Evolutionary conservation across 1,140 invertebrate genomes (phyloP).

Genomic region (Radopholus similis): DNA sequence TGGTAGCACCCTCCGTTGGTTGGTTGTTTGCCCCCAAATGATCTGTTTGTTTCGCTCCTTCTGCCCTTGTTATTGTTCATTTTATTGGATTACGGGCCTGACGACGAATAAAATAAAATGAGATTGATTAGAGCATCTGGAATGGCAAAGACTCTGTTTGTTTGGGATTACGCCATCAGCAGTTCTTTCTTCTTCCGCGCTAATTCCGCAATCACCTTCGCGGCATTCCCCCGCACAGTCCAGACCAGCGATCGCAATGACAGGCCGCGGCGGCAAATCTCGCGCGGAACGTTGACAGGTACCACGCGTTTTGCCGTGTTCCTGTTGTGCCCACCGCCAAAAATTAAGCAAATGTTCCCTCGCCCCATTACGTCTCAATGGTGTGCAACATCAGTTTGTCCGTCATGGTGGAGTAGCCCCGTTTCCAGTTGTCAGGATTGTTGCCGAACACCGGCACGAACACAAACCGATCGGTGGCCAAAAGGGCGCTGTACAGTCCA

Average conservation of each 20-base stretch:
- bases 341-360: background rate
- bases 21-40: background rate
- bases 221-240: constrained; percentile 33
- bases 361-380: constrained; percentile 19
- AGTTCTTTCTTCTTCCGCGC: constrained; percentile 19
- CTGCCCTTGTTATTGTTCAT: constrained; percentile 1
- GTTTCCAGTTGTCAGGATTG: constrained; percentile 43
- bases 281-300: constrained; percentile 39
- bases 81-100: background rate
- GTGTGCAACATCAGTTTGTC: constrained; percentile 48
- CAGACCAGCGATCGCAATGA: constrained; percentile 38
- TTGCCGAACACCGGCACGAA: constrained; percentile 48
- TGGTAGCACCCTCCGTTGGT: too few species aligned
- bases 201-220: constrained; percentile 34
- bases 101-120: background rate
- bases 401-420: constrained; percentile 45
- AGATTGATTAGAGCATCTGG: background rate
- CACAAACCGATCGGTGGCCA: constrained; percentile 48
- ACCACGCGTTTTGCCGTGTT: constrained; percentile 43
- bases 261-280: constrained; percentile 43
- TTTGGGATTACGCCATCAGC: background rate
- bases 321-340: background rate
- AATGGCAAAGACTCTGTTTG: too few species aligned
- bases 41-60: background rate
- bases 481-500: constrained; percentile 44